Base-by-base conservation (phyloP, 2,888 invertebrate species). In the Meliscaeva auricollis region DNA sequence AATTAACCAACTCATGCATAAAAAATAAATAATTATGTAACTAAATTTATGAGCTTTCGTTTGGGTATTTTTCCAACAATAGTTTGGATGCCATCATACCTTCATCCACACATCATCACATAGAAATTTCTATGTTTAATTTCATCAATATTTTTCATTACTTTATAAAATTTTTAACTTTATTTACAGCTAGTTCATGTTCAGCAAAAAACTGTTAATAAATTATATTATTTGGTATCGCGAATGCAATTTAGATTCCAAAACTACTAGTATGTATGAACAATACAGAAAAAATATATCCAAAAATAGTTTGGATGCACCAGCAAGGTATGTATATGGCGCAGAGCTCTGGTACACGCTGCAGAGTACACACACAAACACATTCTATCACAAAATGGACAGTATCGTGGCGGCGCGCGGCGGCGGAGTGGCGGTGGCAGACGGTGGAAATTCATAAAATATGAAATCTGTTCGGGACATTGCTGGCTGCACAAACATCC, bases 381-480 rank as follows among this genome's bases (percentile, higher is more conserved):
- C 15, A 22, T n/a, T 22, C n/a, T n/a, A n/a, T n/a, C n/a, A n/a
- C n/a, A n/a, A n/a, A n/a, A n/a, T n/a, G n/a, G n/a, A n/a, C n/a
- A n/a, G n/a, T n/a, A n/a, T n/a, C n/a, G n/a, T n/a, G n/a, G n/a
- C n/a, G n/a, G n/a, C n/a, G n/a, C n/a, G n/a, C n/a, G n/a, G n/a
- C n/a, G n/a, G n/a, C n/a, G 9, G 13, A 38, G 13, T 44, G 15
- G 6, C 5, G 1, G 20, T 3, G 64, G 30, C 11, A 15, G 20
- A 22, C 38, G 38, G 48, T 20, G 38, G 13, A 38, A 62, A 56
- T 78, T 75, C 74, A 84, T 84, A 66, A 84, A 84, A 84, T 84
- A 84, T 84, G 64, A 79, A 84, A 79, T 84, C 83, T 70, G 83
- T 46, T 79, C 58, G 30, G 68, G 73, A 78, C 72, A 73, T 41